Evolutionary conservation across 92 coral and sea anemone genomes (phyloP).

Genomic region (Chrysogorgia sp.): DNA sequence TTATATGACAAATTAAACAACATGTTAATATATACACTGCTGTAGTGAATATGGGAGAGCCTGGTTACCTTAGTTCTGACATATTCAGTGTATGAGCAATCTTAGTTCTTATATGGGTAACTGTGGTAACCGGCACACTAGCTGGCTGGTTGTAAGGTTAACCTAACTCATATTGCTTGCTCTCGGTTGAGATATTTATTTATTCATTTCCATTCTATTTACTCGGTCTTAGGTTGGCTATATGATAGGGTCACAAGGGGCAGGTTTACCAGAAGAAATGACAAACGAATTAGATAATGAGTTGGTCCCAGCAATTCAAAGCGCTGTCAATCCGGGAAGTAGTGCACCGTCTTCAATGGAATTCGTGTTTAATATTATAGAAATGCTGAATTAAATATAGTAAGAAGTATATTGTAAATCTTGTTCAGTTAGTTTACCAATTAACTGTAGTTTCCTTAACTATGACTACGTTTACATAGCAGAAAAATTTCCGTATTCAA

Average conservation of each 20-base stretch:
- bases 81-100: no score
- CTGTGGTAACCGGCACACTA: not conserved
- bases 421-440: not conserved
- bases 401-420: not conserved
- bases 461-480: no score
- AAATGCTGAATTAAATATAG: constrained; percentile 18
- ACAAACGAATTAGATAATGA: constrained; percentile 82
- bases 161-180: no score
- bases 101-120: not conserved
- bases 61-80: no score
- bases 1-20: no score
- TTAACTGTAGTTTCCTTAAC: no score
- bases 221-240: constrained; percentile 75
- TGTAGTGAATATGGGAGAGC: no score
- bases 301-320: constrained; percentile 80
- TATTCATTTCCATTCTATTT: not conserved
- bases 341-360: constrained; percentile 57
- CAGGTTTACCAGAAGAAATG: constrained; percentile 70
- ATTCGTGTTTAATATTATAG: constrained; percentile 33
- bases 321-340: constrained; percentile 75
- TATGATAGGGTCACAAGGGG: constrained; percentile 73
- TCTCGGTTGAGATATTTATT: not conserved
- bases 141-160: no score
- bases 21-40: no score
- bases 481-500: no score